phyloP scores from a whole-genome alignment of 2,113 vertebrate species.

The Rhadina sibilatrix region DNA sequence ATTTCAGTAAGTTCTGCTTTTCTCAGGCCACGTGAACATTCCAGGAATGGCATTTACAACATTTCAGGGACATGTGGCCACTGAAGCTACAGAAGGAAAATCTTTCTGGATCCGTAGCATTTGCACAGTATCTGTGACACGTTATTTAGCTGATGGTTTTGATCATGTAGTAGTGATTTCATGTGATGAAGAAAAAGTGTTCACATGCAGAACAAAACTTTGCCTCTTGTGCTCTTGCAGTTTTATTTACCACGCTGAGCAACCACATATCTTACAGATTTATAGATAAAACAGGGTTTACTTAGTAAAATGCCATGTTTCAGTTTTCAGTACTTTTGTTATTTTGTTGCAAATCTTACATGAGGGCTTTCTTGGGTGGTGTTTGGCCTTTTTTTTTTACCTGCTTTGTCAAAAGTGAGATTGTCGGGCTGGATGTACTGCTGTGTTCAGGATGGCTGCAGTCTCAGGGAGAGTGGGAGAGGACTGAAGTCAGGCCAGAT shows the following conservation, averaged over 20 bases:
- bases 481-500: background rate
- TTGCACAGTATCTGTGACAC: background rate
- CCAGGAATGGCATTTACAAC: background rate
- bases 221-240: background rate
- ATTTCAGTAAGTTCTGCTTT: background rate
- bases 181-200: background rate
- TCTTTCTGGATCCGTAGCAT: background rate
- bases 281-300: background rate
- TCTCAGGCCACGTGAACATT: background rate
- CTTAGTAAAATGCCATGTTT: background rate
- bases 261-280: rapidly evolving
- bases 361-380: background rate
- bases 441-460: background rate
- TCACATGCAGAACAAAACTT: background rate
- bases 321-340: background rate
- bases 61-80: background rate
- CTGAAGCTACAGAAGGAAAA: background rate
- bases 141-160: background rate
- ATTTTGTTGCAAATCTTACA: background rate
- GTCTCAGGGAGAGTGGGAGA: background rate
- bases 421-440: background rate
- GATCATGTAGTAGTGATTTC: background rate
- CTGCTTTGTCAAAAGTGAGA: background rate
- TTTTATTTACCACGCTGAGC: background rate
- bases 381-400: background rate